Evolutionary conservation across 1,140 invertebrate genomes (phyloP).

Genomic region (Antheraea mylitta): DNA sequence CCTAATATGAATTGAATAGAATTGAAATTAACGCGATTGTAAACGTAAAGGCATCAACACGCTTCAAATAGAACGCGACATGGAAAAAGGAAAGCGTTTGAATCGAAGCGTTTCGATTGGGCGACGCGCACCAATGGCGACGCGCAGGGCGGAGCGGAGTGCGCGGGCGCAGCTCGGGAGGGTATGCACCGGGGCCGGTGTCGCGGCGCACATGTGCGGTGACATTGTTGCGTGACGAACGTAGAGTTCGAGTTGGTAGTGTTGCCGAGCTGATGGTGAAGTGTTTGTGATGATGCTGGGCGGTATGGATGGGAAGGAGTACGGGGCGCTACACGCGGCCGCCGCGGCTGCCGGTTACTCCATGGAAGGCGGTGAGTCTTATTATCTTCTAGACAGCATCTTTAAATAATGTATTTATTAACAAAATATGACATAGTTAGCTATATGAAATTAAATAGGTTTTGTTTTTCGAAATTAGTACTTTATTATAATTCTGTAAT

Average conservation of each 20-base stretch:
- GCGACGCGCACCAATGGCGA: conserved; percentile 60
- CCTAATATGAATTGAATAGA: conserved; percentile 22
- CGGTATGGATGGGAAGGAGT: conserved; percentile 72
- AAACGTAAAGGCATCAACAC: conserved; percentile 48
- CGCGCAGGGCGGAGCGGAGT: conserved; percentile 49
- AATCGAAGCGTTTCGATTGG: conserved; percentile 74
- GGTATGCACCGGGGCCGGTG: conserved; percentile 30
- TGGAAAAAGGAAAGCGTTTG: conserved; percentile 68
- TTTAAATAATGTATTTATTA: neutral
- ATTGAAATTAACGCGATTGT: conserved; percentile 23
- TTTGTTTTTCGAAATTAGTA: no score
- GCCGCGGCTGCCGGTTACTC: conserved; percentile 63
- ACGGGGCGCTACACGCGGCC: conserved; percentile 68
- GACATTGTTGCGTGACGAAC: conserved; percentile 37
- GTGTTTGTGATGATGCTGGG: conserved; percentile 66
- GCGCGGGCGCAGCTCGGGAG: conserved; percentile 25
- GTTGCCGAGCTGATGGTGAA: conserved; percentile 21
- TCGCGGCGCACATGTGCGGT: conserved; percentile 46
- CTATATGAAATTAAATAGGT: no score
- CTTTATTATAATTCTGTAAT: no score
- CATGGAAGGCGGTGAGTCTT: conserved; percentile 56
- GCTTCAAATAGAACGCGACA: conserved; percentile 72
- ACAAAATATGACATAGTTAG: no score
- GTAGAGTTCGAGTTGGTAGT: conserved; percentile 26
- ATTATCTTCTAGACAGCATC: neutral